Percentiles rank a stretch among this genome's conserved stretches.
Evolutionary conservation across 2,888 invertebrate genomes (phyloP).

Genomic region (Byasa hedistus): DNA sequence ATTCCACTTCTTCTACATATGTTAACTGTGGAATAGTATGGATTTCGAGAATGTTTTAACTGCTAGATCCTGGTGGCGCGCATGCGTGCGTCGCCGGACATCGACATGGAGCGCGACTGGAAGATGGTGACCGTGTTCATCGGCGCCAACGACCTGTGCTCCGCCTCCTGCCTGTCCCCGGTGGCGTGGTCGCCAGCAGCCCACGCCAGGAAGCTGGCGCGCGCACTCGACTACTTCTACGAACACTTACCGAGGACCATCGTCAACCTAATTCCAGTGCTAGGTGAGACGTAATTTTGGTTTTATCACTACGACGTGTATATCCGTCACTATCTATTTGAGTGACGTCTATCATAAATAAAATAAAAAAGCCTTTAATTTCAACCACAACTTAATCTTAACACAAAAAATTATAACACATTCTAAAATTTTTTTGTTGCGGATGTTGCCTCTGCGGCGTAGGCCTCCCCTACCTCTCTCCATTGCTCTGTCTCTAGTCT

Average conservation of each 20-base stretch:
- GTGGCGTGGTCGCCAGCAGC: slow-evolving; percentile 81
- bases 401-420: no score
- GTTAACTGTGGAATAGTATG: no score
- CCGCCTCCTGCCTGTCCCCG: slow-evolving; percentile 83
- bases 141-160: slow-evolving; percentile 88
- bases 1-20: no score
- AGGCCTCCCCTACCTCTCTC: no score
- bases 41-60: not conserved
- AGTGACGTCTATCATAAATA: no score
- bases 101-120: slow-evolving; percentile 83
- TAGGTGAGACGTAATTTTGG: slow-evolving; percentile 76
- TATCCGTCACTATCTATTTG: no score
- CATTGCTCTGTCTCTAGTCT: no score
- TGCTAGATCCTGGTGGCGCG: slow-evolving; percentile 82
- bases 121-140: slow-evolving; percentile 88
- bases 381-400: no score
- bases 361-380: no score
- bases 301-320: not conserved
- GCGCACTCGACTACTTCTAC: slow-evolving; percentile 84
- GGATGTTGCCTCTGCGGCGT: no score
- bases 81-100: slow-evolving; percentile 80
- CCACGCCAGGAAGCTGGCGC: slow-evolving; percentile 81
- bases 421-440: no score
- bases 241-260: slow-evolving; percentile 83
- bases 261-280: slow-evolving; percentile 84